These are phyloP conservation scores for Talpa occidentalis DNA, from an alignment of 2,113 vertebrate species.

Conservation along the genomic window DNA sequence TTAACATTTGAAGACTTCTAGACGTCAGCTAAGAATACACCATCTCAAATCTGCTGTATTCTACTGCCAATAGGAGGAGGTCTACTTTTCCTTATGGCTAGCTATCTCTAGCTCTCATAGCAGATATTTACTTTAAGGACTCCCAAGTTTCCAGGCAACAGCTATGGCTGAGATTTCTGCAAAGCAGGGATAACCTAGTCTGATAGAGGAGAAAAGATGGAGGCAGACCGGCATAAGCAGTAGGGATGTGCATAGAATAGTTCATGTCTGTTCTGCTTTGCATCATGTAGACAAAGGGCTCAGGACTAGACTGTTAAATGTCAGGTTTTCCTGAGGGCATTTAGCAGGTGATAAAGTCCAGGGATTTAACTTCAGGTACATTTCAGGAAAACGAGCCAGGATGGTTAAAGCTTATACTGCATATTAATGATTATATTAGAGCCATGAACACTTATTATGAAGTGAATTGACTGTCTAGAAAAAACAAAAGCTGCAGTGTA, in stretches of 20 bases:
- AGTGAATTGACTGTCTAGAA: constrained; percentile 46
- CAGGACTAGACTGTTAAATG: constrained; percentile 60
- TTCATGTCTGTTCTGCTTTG: constrained; percentile 61
- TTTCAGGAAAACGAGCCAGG: constrained; percentile 57
- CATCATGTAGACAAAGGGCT: constrained; percentile 57
- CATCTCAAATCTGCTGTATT: constrained; percentile 59
- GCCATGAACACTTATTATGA: constrained; percentile 36
- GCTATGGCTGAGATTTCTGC: constrained; percentile 65
- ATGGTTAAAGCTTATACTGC: constrained; percentile 43
- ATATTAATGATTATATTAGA: constrained; percentile 65
- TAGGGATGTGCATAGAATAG: constrained; percentile 42
- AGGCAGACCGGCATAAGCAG: constrained; percentile 42
- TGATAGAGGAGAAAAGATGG: constrained; percentile 34
- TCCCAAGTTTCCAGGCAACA: constrained; percentile 75
- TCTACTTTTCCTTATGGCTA: constrained; percentile 50
- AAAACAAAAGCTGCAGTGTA: constrained; percentile 53
- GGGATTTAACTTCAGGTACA: constrained; percentile 55
- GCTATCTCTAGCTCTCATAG: constrained; percentile 59
- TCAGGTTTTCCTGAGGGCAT: constrained; percentile 65
- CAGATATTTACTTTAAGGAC: constrained; percentile 60
- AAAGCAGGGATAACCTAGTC: constrained; percentile 49
- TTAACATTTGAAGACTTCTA: constrained; percentile 57
- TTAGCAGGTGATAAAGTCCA: constrained; percentile 66
- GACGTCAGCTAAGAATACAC: constrained; percentile 55
- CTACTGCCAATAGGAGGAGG: constrained; percentile 61